Conservation (phyloP, 2,888 invertebrate genomes). For the Rugalucina vietnamica region DNA sequence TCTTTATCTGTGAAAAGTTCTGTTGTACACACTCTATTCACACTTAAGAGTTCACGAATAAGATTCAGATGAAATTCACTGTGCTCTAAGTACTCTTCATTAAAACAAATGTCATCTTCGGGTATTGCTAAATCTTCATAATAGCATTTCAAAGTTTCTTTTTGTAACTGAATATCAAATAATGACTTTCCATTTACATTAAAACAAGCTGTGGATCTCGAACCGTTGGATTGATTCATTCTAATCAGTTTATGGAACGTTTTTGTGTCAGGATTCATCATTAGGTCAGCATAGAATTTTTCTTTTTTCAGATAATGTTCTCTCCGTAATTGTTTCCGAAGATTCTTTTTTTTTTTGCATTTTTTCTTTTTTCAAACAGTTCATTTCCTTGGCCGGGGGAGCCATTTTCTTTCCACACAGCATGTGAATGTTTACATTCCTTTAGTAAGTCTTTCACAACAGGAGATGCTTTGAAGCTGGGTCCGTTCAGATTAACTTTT, state of each 20-base stretch:
- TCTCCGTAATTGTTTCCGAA: neutral
- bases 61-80: neutral
- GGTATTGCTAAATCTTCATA: neutral
- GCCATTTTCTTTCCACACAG: neutral
- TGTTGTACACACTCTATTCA: neutral
- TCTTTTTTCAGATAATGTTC: neutral
- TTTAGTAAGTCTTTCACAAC: neutral
- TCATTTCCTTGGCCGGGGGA: neutral
- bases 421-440: neutral
- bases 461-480: neutral
- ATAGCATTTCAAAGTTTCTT: neutral
- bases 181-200: neutral
- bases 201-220: neutral
- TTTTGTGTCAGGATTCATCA: neutral
- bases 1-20: neutral
- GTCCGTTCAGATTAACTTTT: neutral
- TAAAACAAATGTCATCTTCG: neutral
- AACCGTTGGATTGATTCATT: neutral
- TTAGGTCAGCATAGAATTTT: neutral
- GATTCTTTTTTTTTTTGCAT: neutral
- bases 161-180: neutral
- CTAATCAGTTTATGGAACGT: neutral
- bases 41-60: neutral
- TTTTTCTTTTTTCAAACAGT: neutral
- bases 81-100: neutral